phyloP scores from a whole-genome alignment of 2,113 vertebrate genomes.

The Phrynosoma blainvillii region DNA sequence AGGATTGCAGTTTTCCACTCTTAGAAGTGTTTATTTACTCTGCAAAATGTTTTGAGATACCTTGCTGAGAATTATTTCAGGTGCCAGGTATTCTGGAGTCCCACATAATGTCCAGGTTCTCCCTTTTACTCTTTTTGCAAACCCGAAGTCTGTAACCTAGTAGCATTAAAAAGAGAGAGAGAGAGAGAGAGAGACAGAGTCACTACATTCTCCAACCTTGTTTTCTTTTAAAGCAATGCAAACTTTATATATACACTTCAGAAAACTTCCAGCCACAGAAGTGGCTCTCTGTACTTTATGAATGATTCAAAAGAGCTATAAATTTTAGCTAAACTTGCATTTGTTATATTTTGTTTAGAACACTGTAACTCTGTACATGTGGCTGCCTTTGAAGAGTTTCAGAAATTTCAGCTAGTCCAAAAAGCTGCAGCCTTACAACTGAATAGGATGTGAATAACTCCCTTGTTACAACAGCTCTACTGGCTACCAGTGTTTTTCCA shows the following conservation, averaged over 20 bases:
- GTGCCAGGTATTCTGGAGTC: slow-evolving; percentile 98
- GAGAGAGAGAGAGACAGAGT: too few species aligned
- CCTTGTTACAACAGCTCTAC: too few species aligned
- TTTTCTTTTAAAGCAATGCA: background rate
- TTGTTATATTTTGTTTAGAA: too few species aligned
- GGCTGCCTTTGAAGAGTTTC: too few species aligned
- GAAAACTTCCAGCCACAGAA: background rate
- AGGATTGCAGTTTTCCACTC: background rate
- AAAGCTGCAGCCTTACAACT: too few species aligned
- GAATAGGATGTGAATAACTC: too few species aligned
- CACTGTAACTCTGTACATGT: too few species aligned
- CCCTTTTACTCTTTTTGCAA: slow-evolving; percentile 99
- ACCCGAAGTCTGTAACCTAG: slow-evolving; percentile 98
- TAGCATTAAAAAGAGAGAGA: slow-evolving; percentile 35
- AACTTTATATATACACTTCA: background rate
- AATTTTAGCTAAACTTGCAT: background rate
- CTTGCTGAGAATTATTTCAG: slow-evolving; percentile 99
- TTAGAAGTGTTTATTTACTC: background rate
- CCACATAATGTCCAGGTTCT: slow-evolving; percentile 99
- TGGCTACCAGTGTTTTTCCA: too few species aligned
- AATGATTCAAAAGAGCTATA: background rate
- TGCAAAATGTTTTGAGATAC: slow-evolving; percentile 64
- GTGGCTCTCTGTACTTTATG: background rate
- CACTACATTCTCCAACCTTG: too few species aligned
- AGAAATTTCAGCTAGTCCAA: too few species aligned